Base-by-base conservation (phyloP, 2,113 vertebrate species). In the Aldabrachelys gigantea region DNA sequence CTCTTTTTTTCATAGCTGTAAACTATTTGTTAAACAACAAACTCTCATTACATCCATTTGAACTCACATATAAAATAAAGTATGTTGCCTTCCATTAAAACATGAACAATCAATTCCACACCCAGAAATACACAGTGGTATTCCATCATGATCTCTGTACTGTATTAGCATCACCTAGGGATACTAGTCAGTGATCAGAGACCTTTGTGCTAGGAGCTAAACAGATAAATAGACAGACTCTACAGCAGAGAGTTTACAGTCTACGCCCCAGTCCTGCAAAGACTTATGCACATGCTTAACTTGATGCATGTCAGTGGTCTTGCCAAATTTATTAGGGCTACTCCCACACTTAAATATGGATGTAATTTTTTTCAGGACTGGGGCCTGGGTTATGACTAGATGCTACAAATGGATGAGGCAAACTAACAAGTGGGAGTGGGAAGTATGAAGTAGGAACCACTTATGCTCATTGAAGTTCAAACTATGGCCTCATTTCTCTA, bases 81-180 rank as follows among this genome's bases (percentile, higher is more conserved):
- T 84, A 41, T 12, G 52, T 9, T 29, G 0, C 2, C 35, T 78
- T 87, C 8, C 80, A 87, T 62, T 38, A 56, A 88, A 94, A 78
- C 1, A 1, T 44, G 65, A 50, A 24, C 10, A 41, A 54, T 86
- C 81, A 91, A 1, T 10, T 24, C 85, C 85, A 9, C 82, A 6
- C 11, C 11, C 89, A 21, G 13, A 56, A 12, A 25, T 84, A 38
- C 0, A 17, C 1, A 11, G 38, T 1, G 1, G 1, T 84, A 50
- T 41, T 29, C 92, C 49, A 52, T 47, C 59, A 25, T 76, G 69
- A 78, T 82, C 2, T 94, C 59, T 88, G 47, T 76, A 69, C 3
- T 1, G 65, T 38, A 72, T 38, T 72, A 72, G 35, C n/a, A 72
- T 22, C 9, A n/a, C n/a, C 2, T 10, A 3, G 57, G 2, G 89